Evolutionary conservation across 2,888 invertebrate species (phyloP).

Genomic region (Polydrusus tereticollis): DNA sequence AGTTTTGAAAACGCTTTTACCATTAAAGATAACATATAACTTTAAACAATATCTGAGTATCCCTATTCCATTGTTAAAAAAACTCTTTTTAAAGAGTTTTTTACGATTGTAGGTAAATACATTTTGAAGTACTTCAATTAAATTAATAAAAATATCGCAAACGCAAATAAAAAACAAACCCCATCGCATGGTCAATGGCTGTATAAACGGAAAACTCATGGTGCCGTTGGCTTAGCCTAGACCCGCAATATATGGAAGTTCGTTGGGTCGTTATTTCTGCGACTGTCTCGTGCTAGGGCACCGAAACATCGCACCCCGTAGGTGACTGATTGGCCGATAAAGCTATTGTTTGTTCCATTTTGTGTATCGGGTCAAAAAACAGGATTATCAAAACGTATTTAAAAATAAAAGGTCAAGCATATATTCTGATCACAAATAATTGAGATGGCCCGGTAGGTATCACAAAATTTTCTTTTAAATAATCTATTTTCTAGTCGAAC

Average conservation of each 20-base stretch:
- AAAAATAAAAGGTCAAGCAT: neutral
- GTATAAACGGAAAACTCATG: slow-evolving; percentile 37
- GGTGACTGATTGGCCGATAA: neutral
- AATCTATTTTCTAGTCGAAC: too few relatives aligned
- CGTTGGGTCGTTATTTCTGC: slow-evolving; percentile 62
- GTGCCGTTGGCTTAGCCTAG: slow-evolving; percentile 53
- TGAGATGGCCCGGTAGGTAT: too few relatives aligned
- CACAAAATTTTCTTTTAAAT: too few relatives aligned
- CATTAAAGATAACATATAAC: too few relatives aligned
- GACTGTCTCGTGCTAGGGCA: slow-evolving; percentile 11
- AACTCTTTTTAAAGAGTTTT: too few relatives aligned
- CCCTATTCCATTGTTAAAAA: too few relatives aligned
- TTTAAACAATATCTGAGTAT: too few relatives aligned
- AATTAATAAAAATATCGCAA: too few relatives aligned
- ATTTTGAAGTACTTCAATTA: too few relatives aligned
- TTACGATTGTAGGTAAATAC: neutral
- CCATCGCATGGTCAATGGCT: slow-evolving; percentile 16
- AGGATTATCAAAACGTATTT: neutral
- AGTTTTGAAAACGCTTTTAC: too few relatives aligned
- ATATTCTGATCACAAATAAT: too few relatives aligned
- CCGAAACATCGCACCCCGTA: slow-evolving; percentile 14
- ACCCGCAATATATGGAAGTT: slow-evolving; percentile 64
- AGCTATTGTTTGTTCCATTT: slow-evolving; percentile 1
- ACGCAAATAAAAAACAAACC: neutral
- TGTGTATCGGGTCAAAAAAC: neutral